phyloP scores from a whole-genome alignment of 2,797 vertebrate species.

The Rhinichthys osculus region DNA sequence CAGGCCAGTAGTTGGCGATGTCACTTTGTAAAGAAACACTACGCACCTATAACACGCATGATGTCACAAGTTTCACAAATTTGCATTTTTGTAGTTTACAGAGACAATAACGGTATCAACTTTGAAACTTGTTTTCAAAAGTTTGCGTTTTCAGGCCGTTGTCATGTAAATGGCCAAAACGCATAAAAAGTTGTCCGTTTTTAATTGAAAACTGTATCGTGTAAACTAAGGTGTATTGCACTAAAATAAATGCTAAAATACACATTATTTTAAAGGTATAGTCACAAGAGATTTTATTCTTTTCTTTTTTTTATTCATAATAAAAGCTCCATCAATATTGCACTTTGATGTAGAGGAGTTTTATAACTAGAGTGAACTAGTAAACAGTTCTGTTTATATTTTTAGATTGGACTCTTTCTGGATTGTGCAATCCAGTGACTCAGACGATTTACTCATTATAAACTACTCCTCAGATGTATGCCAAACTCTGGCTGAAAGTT shows the following conservation, averaged over 20 bases:
- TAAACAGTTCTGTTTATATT: background rate
- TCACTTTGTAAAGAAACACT: too few relatives aligned
- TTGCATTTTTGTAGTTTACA: too few relatives aligned
- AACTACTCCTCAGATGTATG: conserved; percentile 1
- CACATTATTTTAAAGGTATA: background rate
- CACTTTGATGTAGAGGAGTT: background rate
- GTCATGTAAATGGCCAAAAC: too few relatives aligned
- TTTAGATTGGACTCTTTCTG: background rate
- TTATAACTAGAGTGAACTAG: background rate
- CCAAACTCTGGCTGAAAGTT: background rate
- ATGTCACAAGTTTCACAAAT: too few relatives aligned
- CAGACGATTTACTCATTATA: background rate
- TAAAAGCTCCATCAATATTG: too few relatives aligned
- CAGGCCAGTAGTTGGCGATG: too few relatives aligned
- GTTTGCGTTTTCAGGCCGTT: too few relatives aligned
- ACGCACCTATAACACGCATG: too few relatives aligned
- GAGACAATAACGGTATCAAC: too few relatives aligned
- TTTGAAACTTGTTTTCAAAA: too few relatives aligned
- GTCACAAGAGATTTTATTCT: background rate
- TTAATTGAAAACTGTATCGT: too few relatives aligned
- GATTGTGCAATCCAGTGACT: background rate
- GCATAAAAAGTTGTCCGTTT: too few relatives aligned
- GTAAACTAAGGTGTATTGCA: background rate
- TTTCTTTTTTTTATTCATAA: background rate
- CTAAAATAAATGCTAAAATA: background rate